Percentiles rank a stretch among this genome's conserved stretches.
phyloP scores from a whole-genome alignment of 1,140 invertebrate genomes.

The Drosophila parabipectinata region DNA sequence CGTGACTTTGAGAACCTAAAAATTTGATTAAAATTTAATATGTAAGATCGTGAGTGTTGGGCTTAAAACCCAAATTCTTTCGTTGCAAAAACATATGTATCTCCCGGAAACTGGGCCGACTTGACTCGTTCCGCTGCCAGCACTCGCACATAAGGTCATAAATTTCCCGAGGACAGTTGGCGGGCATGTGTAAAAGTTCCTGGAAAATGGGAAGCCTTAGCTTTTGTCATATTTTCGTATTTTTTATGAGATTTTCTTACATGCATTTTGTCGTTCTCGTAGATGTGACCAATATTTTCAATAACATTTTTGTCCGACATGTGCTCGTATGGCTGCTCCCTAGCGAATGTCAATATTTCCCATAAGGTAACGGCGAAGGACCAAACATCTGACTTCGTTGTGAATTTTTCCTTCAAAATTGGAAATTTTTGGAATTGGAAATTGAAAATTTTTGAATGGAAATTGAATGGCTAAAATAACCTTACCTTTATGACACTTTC shows the following conservation, averaged over 20 bases:
- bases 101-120: conserved; percentile 95
- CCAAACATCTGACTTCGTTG: conserved; percentile 95
- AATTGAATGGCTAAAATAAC: conserved; percentile 20
- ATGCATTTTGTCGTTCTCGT: conserved; percentile 86
- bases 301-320: conserved; percentile 91
- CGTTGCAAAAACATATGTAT: conserved; percentile 96
- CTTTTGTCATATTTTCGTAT: not conserved
- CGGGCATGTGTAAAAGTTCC: conserved; percentile 90
- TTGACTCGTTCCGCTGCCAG: conserved; percentile 93
- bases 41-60: conserved; percentile 74
- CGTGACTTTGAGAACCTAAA: not conserved
- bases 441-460: too few species aligned
- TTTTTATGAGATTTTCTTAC: conserved; percentile 42
- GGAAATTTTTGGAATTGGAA: too few species aligned
- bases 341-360: conserved; percentile 94
- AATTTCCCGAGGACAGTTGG: conserved; percentile 94
- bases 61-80: conserved; percentile 94
- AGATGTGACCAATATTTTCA: conserved; percentile 90
- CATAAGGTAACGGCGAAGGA: conserved; percentile 95
- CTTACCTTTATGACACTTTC: conserved; percentile 92
- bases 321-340: conserved; percentile 92
- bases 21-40: conserved; percentile 44
- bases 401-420: conserved; percentile 60
- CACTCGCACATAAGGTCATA: conserved; percentile 97
- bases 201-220: conserved; percentile 67